phyloP scores from a whole-genome alignment of 2,888 invertebrate genomes.

The Agrotis ipsilon region DNA sequence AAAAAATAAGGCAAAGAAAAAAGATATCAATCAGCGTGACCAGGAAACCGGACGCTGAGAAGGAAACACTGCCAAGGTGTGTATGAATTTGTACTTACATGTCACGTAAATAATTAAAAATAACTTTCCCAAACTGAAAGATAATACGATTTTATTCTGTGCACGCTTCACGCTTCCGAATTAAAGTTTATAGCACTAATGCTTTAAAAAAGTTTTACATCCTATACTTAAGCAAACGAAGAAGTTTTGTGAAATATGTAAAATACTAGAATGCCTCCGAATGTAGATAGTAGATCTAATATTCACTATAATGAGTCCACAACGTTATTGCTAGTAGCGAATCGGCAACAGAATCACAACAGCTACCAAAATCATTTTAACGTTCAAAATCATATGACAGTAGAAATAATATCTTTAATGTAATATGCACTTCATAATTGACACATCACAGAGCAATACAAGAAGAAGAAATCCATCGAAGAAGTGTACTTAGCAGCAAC shows the following conservation, averaged over 20 bases:
- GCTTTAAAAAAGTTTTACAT: conserved; percentile 82
- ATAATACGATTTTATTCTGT: conserved; percentile 84
- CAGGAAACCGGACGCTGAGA: conserved; percentile 84
- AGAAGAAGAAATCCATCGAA: conserved; percentile 22
- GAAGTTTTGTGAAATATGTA: conserved; percentile 70
- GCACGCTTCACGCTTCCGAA: conserved; percentile 90
- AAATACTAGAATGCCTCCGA: conserved; percentile 63
- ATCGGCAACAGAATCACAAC: conserved; percentile 52
- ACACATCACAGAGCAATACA: conserved; percentile 61
- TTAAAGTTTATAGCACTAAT: conserved; percentile 89
- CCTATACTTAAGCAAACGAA: conserved; percentile 74
- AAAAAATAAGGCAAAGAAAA: conserved; percentile 89
- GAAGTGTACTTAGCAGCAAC: conserved; percentile 21
- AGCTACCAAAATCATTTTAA: conserved; percentile 64
- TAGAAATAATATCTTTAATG: conserved; percentile 59
- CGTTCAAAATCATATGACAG: conserved; percentile 60
- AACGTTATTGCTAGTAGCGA: conserved; percentile 54
- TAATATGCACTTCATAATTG: conserved; percentile 63
- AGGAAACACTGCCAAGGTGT: conserved; percentile 88
- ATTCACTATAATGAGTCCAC: conserved; percentile 55
- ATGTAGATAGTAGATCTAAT: conserved; percentile 68
- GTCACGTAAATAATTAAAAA: conserved; percentile 88
- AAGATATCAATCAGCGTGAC: conserved; percentile 88
- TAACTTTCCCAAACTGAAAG: conserved; percentile 86
- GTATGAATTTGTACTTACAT: conserved; percentile 82